Conservation (phyloP, 2,797 vertebrate species). For the Pseudotriccus pelzelni region DNA sequence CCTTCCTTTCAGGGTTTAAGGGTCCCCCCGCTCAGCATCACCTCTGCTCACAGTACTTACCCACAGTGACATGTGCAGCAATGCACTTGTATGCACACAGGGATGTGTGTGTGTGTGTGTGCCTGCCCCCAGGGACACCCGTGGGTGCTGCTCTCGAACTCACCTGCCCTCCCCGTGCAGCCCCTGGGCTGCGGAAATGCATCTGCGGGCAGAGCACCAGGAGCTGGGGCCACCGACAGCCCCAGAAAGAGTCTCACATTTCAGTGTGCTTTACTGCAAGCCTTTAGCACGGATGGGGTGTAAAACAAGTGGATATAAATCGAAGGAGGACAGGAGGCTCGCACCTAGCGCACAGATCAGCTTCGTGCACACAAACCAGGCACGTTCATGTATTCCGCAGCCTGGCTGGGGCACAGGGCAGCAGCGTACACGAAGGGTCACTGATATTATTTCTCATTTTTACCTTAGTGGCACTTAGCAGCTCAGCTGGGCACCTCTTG, state of each 20-base stretch:
- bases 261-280: neutral
- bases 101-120: neutral
- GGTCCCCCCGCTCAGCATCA: neutral
- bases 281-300: neutral
- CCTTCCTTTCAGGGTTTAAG: neutral
- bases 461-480: neutral
- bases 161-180: fast-evolving
- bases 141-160: neutral
- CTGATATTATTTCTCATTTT: neutral
- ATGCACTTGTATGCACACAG: fast-evolving
- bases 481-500: neutral
- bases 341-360: neutral
- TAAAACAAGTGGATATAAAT: neutral
- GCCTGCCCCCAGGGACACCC: neutral
- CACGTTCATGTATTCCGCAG: neutral
- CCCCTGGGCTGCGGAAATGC: neutral
- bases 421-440: fast-evolving
- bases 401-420: neutral
- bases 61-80: fast-evolving
- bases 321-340: neutral
- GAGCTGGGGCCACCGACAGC: neutral
- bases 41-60: neutral
- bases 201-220: neutral
- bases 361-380: neutral
- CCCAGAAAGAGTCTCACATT: neutral